Base-by-base conservation (phyloP, 2,113 vertebrate genomes). In the Orientallactaga bullata region DNA sequence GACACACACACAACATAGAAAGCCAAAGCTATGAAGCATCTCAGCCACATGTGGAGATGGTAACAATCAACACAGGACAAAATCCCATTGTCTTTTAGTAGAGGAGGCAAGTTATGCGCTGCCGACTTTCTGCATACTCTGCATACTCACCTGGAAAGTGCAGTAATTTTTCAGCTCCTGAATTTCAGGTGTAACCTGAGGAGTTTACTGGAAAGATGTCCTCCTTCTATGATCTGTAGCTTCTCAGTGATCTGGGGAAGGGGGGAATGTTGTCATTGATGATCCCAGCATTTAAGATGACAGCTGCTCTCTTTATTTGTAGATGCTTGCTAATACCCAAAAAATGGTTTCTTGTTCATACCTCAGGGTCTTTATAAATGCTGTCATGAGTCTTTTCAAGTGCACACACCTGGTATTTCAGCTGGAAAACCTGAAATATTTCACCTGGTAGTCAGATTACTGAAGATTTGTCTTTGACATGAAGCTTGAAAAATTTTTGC, bases 241-340 rank as follows among this genome's bases (percentile, higher is more conserved):
- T 95, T 94, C 51, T 74, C 58, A 71, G 35, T 91, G 80, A 94
- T 87, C 89, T 87, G 68, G n/a, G n/a, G n/a, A n/a, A 47, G 23
- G 26, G 61, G 61, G 58, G 24, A 95, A 91, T 78, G 78, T 82
- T 91, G 72, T 74, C 91, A 95, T 80, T 92, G 92, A 97, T 88
- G 85, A 89, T 87, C 77, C 86, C 84, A 60, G 95, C 91, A 96
- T 89, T 96, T 94, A 96, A 82, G 91, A 85, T 88, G 84, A 85
- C 81, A 95, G 30, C 55, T 12, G 9, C 60, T 9, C 74, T 58
- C 85, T 90, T 95, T 51, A 87, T 86, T 95, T 97, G 94, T 80
- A 73, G 68, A 93, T 94, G 96, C 89, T 89, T 93, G 69, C 51
- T 94, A 95, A 95, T 91, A 61, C 81, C 85, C 68, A 89, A 88